Evolutionary conservation across 1,140 invertebrate species (phyloP).

Genomic region (Hyposmocoma kahamanoa): DNA sequence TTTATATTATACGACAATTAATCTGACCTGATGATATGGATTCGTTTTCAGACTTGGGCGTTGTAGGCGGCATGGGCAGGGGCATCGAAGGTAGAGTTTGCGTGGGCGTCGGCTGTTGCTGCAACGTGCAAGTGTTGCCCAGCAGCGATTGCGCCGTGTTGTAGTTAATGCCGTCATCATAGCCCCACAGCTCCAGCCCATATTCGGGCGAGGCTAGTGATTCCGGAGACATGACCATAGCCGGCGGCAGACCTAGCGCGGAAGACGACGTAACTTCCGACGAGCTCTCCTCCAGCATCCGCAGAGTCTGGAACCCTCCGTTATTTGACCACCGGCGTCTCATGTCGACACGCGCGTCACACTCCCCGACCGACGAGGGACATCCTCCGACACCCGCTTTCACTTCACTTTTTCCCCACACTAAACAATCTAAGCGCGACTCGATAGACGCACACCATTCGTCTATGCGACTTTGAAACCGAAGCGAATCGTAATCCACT

Average conservation of each 20-base stretch:
- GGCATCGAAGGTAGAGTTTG: conserved; percentile 70
- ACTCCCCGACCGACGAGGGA: conserved; percentile 54
- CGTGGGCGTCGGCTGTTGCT: conserved; percentile 45
- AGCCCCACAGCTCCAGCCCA: conserved; percentile 87
- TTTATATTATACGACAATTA: too few relatives aligned
- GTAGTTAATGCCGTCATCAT: conserved; percentile 68
- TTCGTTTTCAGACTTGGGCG: conserved; percentile 72
- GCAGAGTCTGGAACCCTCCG: conserved; percentile 77
- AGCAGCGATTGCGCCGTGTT: conserved; percentile 49
- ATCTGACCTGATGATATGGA: conserved; percentile 70
- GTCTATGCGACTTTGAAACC: conserved; percentile 44
- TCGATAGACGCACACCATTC: conserved; percentile 48
- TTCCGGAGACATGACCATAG: conserved; percentile 80
- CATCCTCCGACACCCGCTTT: conserved; percentile 57
- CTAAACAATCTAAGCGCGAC: conserved; percentile 56
- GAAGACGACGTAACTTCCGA: conserved; percentile 85
- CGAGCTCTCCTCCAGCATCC: conserved; percentile 81
- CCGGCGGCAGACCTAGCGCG: conserved; percentile 72
- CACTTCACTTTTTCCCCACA: conserved; percentile 67
- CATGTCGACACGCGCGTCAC: conserved; percentile 73
- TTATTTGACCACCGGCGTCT: conserved; percentile 81
- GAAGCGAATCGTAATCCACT: conserved; percentile 52
- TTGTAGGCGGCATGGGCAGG: conserved; percentile 66
- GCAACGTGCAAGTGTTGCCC: conserved; percentile 50
- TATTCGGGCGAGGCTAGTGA: conserved; percentile 79